Evolutionary conservation across 2,113 vertebrate species (phyloP).

Genomic region (Nibea coibor): DNA sequence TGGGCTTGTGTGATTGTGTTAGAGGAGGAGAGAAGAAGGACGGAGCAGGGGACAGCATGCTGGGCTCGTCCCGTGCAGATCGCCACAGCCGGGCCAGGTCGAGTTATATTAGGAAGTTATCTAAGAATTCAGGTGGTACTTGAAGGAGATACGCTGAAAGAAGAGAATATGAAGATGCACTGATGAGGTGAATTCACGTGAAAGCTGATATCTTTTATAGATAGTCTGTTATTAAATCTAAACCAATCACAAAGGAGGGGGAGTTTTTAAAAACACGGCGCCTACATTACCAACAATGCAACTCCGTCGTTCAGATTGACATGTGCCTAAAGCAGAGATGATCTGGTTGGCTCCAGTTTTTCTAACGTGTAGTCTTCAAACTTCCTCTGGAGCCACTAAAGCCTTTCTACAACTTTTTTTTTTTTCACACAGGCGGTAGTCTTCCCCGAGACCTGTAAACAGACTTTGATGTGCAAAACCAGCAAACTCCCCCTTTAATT

Average conservation of each 20-base stretch:
- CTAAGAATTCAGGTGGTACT: constrained; percentile 16
- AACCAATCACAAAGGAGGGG: constrained; percentile 44
- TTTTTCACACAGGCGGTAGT: background rate
- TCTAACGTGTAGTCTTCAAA: background rate
- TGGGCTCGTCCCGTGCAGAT: constrained; percentile 46
- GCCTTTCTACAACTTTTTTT: background rate
- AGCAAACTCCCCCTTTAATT: background rate
- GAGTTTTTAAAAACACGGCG: background rate
- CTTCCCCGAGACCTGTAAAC: background rate
- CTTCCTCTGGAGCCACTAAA: background rate
- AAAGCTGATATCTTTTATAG: constrained; percentile 55
- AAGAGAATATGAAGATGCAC: constrained; percentile 19
- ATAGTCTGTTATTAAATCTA: constrained; percentile 55
- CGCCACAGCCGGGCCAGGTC: constrained; percentile 32
- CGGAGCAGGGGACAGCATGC: constrained; percentile 49
- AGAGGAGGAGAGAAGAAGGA: constrained; percentile 52
- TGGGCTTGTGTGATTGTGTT: constrained; percentile 56
- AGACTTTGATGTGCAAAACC: background rate
- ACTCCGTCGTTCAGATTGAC: background rate
- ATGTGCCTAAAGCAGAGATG: background rate
- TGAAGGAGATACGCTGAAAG: background rate
- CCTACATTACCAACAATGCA: constrained; percentile 7
- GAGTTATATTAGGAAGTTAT: constrained; percentile 44
- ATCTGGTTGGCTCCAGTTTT: background rate
- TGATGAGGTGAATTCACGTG: constrained; percentile 48